These are phyloP conservation scores for Aurelia coerulea DNA, from an alignment of 30 jellyfish, hydroid and myxozoan genomes.

Conservation along the genomic window DNA sequence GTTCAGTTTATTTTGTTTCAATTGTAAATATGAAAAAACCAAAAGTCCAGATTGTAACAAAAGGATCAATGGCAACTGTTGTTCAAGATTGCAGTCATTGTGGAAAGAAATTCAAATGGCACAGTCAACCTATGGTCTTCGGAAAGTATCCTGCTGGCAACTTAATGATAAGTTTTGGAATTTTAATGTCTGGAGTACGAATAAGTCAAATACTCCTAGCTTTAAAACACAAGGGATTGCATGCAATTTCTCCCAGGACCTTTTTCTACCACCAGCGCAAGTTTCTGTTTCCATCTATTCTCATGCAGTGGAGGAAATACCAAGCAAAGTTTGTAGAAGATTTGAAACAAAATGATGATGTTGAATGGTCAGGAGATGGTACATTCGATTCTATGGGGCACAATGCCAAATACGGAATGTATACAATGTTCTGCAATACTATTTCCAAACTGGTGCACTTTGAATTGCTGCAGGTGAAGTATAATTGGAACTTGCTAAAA, in stretches of 20 bases:
- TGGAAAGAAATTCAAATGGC: constrained; percentile 19
- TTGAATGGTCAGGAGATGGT: constrained; percentile 19
- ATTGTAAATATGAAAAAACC: constrained; percentile 18
- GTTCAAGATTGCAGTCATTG: constrained; percentile 20
- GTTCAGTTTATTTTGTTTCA: constrained; percentile 16
- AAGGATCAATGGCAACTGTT: constrained; percentile 36
- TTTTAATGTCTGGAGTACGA: background rate
- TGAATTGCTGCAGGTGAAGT: background rate
- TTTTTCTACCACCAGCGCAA: constrained; percentile 8
- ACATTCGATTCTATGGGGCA: constrained; percentile 7
- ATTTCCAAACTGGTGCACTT: constrained; percentile 14
- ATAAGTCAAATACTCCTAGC: constrained; percentile 20
- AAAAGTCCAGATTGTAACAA: constrained; percentile 14
- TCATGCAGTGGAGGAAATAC: constrained; percentile 17
- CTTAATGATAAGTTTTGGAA: background rate
- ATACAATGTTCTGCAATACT: constrained; percentile 5
- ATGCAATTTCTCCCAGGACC: constrained; percentile 4
- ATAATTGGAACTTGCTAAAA: background rate
- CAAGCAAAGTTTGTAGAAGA: background rate
- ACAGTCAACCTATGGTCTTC: constrained; percentile 19
- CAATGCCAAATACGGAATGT: constrained; percentile 17
- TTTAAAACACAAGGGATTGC: constrained; percentile 16
- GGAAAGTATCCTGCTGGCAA: constrained; percentile 8
- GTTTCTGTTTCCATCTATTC: constrained; percentile 25
- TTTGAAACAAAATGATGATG: background rate